These are phyloP conservation scores for Myotis daubentonii DNA, from an alignment of 2,797 vertebrate genomes.

Conservation along the genomic window DNA sequence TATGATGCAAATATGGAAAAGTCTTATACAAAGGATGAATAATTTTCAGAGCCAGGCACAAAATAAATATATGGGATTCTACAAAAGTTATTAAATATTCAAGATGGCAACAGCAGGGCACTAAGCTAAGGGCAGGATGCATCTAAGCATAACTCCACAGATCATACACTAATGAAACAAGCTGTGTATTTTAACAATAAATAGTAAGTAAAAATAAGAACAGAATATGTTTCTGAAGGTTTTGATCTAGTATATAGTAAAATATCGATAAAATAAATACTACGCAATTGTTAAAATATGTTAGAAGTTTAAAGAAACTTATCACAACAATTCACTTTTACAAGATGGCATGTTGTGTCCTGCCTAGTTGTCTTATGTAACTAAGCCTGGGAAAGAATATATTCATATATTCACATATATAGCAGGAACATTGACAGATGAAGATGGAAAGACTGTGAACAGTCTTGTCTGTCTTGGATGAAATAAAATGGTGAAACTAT, in stretches of 20 bases:
- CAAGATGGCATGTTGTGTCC: background rate
- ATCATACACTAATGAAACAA: background rate
- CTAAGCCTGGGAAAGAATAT: no score
- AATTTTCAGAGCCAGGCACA: background rate
- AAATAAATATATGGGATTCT: background rate
- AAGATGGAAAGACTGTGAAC: background rate
- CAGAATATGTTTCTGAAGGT: background rate
- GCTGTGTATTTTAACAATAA: background rate
- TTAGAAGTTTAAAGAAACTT: background rate
- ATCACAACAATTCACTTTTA: background rate
- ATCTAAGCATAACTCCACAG: background rate
- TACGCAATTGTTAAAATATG: background rate
- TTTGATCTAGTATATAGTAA: background rate
- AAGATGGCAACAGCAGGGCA: background rate
- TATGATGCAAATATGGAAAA: background rate
- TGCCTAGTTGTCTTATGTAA: background rate
- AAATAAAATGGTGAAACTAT: background rate
- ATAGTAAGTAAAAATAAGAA: background rate
- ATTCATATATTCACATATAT: no score
- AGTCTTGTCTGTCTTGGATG: background rate
- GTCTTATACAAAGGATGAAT: background rate
- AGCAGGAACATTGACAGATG: background rate
- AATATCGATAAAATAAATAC: background rate
- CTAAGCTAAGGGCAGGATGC: background rate
- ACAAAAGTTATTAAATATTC: background rate